A percentile compares a stretch with the other conserved stretches of the same genome.
phyloP scores from a whole-genome alignment of 1,140 invertebrate genomes.

The Mya arenaria region DNA sequence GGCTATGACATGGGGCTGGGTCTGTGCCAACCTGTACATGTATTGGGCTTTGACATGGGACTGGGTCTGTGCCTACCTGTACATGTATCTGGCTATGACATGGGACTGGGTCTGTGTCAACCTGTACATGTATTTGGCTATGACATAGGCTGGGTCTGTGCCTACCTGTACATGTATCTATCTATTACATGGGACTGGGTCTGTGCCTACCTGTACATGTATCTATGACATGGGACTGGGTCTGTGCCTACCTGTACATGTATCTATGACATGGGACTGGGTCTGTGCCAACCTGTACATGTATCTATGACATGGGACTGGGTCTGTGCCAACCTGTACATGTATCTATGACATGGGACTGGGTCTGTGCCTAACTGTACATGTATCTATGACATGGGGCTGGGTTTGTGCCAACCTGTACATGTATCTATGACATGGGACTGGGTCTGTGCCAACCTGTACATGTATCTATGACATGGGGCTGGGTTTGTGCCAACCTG shows the following conservation, averaged over 20 bases:
- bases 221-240: neutral
- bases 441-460: neutral
- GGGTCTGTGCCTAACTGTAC: constrained; percentile 57
- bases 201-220: neutral
- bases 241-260: constrained; percentile 52
- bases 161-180: constrained; percentile 20
- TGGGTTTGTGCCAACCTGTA: neutral
- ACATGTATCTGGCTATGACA: neutral
- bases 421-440: neutral
- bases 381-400: neutral
- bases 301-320: neutral
- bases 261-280: constrained; percentile 75
- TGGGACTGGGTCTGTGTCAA: neutral
- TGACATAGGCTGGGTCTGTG: neutral
- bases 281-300: neutral
- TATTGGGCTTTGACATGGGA: neutral
- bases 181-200: neutral
- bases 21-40: neutral
- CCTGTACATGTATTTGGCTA: constrained; percentile 6
- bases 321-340: constrained; percentile 81
- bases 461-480: neutral
- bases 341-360: constrained; percentile 79
- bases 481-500: neutral
- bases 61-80: neutral
- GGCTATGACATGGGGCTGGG: neutral